Evolutionary conservation across 2,113 vertebrate genomes (phyloP).

Genomic region (Oenanthe melanoleuca): DNA sequence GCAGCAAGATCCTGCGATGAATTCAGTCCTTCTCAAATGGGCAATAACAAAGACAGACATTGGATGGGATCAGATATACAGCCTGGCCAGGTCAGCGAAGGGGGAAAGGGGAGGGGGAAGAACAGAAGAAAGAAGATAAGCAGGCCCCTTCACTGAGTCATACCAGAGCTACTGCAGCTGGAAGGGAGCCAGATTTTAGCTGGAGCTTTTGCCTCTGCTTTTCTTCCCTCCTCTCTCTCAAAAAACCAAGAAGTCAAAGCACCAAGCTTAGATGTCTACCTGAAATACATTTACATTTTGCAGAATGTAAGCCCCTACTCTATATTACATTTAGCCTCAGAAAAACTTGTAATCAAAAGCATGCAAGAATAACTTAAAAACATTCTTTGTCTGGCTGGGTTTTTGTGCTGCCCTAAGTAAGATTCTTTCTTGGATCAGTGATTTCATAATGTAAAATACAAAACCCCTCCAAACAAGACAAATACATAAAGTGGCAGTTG

Average conservation of each 20-base stretch:
- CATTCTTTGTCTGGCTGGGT: neutral
- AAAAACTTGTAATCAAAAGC: neutral
- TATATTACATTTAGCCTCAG: neutral
- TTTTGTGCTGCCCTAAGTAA: neutral
- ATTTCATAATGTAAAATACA: neutral
- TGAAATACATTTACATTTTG: neutral
- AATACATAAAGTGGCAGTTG: neutral
- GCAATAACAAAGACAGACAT: neutral
- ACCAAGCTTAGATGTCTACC: neutral
- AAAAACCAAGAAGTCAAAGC: neutral
- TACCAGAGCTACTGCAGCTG: constrained; percentile 64
- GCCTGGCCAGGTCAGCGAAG: neutral
- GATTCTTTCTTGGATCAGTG: neutral
- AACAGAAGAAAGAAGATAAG: constrained; percentile 41
- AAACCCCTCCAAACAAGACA: neutral
- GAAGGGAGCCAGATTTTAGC: constrained; percentile 18
- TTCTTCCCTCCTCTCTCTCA: neutral
- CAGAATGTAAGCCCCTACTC: neutral
- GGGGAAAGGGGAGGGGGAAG: constrained; percentile 18
- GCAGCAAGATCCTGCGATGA: neutral
- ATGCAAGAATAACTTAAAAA: neutral
- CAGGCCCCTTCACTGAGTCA: constrained; percentile 51
- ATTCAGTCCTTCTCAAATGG: neutral
- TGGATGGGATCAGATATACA: neutral
- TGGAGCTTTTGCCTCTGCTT: neutral